Evolutionary conservation across 2,888 invertebrate genomes (phyloP), one percentile per base, ranked within the genome.

Genomic region (Malacosoma neustria): DNA sequence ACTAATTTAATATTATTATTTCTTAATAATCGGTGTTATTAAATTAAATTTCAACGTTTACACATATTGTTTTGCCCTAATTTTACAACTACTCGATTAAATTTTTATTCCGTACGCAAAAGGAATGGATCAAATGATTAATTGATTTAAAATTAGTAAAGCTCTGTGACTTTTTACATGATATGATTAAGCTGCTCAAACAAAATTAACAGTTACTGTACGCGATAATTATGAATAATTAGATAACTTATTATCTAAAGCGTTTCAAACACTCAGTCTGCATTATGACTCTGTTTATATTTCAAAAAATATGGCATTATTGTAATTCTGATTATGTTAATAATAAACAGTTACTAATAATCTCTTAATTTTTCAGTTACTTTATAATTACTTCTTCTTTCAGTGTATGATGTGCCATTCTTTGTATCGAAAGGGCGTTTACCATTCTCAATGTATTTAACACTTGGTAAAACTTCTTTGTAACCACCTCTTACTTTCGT

Each of bases 401-500:
- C 85, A 1, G 76, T 57, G 38, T 72, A 82, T 13, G 69, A 43
- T 11, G 76, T 79, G 38, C 74, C 81, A 45, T 77, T 81, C 49
- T 75, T 77, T 11, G 67, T 50, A 42, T 84, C 82, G 38, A 74
- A 80, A 4, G 69, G 56, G 55, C 87, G 72, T 46, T 71, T 53
- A 38, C 87, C 77, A 48, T 87, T 80, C 49, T 89, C 89, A 37
- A 89, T 84, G 58, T 89, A 89, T 54, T 89, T 88, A 9, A 85
- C 54, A 46, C 69, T 74, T 6, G 76, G 49, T 41, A 77, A 52
- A 22, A 85, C 77, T 46, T 88, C 88, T 7, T 76, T 75, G 52
- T 87, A 80, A 54, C 84, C 88, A 3, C 81, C 81, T 43, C 88
- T 81, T 61, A 90, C 90, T 57, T 91, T 91, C 13, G 91, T 91